Percentiles rank a stretch among this genome's conserved stretches.
Conservation (phyloP, 2,888 invertebrate genomes). For the Mesorhabditis belari region DNA sequence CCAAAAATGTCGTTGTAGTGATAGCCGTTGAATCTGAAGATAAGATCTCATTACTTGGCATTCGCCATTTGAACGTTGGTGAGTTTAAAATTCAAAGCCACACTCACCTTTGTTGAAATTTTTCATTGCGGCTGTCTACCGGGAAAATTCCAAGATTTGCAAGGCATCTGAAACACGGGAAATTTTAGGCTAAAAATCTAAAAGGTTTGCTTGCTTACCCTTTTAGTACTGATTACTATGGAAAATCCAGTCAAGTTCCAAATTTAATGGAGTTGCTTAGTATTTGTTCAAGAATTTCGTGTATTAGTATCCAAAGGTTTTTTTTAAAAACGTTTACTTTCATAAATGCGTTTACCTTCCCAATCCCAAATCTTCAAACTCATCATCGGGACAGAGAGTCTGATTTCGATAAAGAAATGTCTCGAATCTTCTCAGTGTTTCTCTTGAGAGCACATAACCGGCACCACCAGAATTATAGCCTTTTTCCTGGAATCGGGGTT, state of each 20-base stretch:
- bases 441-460: conserved; percentile 34
- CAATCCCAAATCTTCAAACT: conserved; percentile 37
- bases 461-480: conserved; percentile 45
- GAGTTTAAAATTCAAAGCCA: not conserved
- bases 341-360: conserved; percentile 12
- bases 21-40: not conserved
- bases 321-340: too few relatives aligned
- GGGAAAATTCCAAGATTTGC: conserved; percentile 15
- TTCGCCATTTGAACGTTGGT: too few relatives aligned
- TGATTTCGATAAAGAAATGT: conserved; percentile 22
- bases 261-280: not conserved
- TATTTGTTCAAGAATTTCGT: too few relatives aligned
- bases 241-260: not conserved
- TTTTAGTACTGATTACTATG: too few relatives aligned
- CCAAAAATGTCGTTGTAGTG: not conserved
- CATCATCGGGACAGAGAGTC: conserved; percentile 28
- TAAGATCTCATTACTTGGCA: too few relatives aligned
- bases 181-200: not conserved
- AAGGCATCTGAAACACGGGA: conserved; percentile 8
- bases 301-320: too few relatives aligned
- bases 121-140: conserved; percentile 15
- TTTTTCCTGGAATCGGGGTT: conserved; percentile 14
- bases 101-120: conserved; percentile 9
- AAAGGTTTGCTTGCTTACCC: not conserved
- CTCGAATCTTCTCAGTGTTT: conserved; percentile 26